A percentile compares a stretch with the other conserved stretches of the same genome.
Conservation (phyloP, 2,113 vertebrate genomes). For the Daubentonia madagascariensis region DNA sequence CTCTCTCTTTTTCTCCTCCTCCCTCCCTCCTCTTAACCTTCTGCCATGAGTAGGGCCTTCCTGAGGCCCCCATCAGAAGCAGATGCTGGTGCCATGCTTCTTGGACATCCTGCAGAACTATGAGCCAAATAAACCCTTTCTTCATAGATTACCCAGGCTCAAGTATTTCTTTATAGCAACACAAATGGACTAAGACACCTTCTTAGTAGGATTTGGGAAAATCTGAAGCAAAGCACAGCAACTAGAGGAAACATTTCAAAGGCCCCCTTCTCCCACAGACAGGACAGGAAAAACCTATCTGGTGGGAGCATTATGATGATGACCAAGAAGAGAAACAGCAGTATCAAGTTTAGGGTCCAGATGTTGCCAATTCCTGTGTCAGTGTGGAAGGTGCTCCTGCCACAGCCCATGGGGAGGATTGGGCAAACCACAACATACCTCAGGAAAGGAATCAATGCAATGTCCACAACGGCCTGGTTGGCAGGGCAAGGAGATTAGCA, state of each 20-base stretch:
- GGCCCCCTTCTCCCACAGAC: rapidly evolving
- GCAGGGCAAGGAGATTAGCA: rapidly evolving
- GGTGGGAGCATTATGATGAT: not conserved
- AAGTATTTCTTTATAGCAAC: too few relatives aligned
- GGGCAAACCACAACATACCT: rapidly evolving
- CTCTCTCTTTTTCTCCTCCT: too few relatives aligned
- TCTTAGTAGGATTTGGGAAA: not conserved
- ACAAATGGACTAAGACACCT: too few relatives aligned
- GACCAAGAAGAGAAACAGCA: not conserved
- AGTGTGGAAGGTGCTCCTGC: not conserved
- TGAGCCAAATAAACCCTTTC: too few relatives aligned
- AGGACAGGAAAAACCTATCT: not conserved
- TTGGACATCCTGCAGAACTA: too few relatives aligned
- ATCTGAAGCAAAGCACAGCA: not conserved
- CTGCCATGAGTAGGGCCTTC: too few relatives aligned
- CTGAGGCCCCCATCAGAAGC: too few relatives aligned
- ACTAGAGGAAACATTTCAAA: too few relatives aligned
- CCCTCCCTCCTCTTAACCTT: too few relatives aligned
- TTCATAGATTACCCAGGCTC: too few relatives aligned
- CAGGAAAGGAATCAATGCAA: rapidly evolving
- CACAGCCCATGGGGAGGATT: rapidly evolving
- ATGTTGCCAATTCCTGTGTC: not conserved
- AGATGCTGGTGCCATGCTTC: too few relatives aligned
- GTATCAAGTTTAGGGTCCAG: rapidly evolving
- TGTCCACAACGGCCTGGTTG: rapidly evolving